A percentile compares a stretch with the other conserved stretches of the same genome.
phyloP scores from a whole-genome alignment of 2,888 invertebrate genomes.

The Dastarcus helophoroides region DNA sequence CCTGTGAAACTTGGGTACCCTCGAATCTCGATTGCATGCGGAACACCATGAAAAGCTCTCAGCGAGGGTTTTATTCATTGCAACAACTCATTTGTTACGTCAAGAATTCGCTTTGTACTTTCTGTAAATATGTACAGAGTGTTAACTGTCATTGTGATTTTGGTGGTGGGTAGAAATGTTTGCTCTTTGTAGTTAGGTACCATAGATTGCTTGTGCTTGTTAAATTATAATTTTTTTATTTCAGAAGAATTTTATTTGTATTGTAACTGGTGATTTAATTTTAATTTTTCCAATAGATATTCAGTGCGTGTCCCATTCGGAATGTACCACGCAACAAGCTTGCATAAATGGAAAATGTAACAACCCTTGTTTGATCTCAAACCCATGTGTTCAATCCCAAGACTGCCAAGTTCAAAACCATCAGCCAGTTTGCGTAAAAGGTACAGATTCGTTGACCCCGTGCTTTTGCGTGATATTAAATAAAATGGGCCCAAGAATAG shows the following conservation, averaged over 20 bases:
- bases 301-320: slow-evolving; percentile 66
- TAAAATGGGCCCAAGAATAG: not conserved
- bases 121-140: slow-evolving; percentile 1
- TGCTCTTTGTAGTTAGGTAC: slow-evolving; percentile 7
- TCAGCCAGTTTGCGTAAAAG: slow-evolving; percentile 72
- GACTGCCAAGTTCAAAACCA: slow-evolving; percentile 76
- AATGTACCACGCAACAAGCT: slow-evolving; percentile 66
- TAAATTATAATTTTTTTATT: not conserved
- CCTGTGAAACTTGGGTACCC: too few relatives aligned
- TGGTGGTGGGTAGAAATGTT: not conserved
- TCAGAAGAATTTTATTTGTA: not conserved
- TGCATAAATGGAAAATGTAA: slow-evolving; percentile 70
- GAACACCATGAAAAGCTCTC: slow-evolving; percentile 18
- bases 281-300: slow-evolving; percentile 44
- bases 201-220: slow-evolving; percentile 1
- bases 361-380: slow-evolving; percentile 66
- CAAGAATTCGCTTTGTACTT: too few relatives aligned
- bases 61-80: slow-evolving; percentile 19
- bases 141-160: not conserved
- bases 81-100: slow-evolving; percentile 1
- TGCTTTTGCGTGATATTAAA: not conserved
- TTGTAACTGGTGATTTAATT: not conserved
- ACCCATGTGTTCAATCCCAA: slow-evolving; percentile 63
- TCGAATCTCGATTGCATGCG: slow-evolving; percentile 2
- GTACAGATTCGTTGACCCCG: too few relatives aligned